Conservation (phyloP, 2,888 invertebrate species). For the Oxytorus armatus region DNA sequence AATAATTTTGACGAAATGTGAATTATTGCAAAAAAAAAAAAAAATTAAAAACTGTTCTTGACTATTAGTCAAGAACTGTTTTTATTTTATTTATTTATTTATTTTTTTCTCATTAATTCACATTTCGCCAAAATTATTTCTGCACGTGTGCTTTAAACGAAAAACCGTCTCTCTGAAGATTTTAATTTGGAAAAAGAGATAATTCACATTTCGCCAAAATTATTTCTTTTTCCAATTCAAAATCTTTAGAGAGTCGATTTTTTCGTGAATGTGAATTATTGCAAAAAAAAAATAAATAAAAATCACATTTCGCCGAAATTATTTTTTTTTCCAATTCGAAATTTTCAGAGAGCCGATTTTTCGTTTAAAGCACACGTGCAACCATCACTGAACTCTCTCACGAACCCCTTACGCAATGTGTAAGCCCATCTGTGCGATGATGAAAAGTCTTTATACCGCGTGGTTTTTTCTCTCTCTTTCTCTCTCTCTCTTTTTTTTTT, state of each 20-base stretch:
- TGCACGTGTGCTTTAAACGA: conserved; percentile 32
- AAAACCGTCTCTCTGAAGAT: not conserved
- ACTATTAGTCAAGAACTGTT: no score
- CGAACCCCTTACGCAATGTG: conserved; percentile 54
- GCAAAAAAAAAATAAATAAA: no score
- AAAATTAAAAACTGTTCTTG: no score
- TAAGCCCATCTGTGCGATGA: conserved; percentile 38
- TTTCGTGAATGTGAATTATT: conserved; percentile 23
- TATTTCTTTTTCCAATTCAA: not conserved
- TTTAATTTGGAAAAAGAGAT: not conserved
- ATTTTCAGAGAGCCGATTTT: not conserved
- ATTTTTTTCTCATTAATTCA: no score
- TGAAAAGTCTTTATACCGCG: conserved; percentile 46
- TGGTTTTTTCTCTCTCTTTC: conserved; percentile 4
- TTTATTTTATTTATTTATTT: no score
- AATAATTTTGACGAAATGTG: no score
- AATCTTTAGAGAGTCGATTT: not conserved
- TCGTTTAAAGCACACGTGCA: conserved; percentile 41
- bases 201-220: no score
- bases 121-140: no score
- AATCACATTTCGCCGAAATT: no score
- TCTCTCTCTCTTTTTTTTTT: no score
- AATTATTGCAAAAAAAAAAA: no score
- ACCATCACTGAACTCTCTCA: conserved; percentile 46
- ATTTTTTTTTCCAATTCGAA: not conserved